Evolutionary conservation across 2,797 vertebrate genomes (phyloP).

Genomic region (Mallotus villosus): DNA sequence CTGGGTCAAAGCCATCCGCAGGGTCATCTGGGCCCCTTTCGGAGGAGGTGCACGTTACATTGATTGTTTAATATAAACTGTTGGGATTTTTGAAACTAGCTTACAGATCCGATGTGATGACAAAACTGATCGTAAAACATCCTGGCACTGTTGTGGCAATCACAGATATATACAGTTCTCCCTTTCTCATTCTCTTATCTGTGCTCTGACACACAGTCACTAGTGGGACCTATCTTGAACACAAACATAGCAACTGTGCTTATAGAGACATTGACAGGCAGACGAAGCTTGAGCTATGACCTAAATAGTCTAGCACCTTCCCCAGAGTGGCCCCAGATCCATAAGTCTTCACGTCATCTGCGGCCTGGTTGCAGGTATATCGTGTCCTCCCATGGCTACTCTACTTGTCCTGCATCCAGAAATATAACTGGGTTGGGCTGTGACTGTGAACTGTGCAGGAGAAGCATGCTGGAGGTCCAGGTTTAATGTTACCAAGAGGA

Average conservation of each 20-base stretch:
- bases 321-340: neutral
- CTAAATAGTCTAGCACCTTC: neutral
- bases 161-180: too few species aligned
- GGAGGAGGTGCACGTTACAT: slow-evolving; percentile 83
- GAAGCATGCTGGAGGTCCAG: slow-evolving; percentile 46
- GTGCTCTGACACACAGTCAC: neutral
- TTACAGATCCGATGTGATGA: neutral
- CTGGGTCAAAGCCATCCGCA: slow-evolving; percentile 93
- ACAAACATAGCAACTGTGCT: too few species aligned
- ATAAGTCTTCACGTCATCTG: neutral
- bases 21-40: slow-evolving; percentile 93
- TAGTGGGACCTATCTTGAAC: neutral
- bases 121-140: neutral
- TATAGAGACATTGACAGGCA: neutral
- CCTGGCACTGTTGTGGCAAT: neutral
- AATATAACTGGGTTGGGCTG: slow-evolving; percentile 54
- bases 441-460: slow-evolving; percentile 29
- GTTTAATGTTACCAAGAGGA: slow-evolving; percentile 58
- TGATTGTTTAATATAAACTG: neutral
- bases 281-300: neutral
- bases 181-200: neutral
- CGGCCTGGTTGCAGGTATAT: neutral
- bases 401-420: slow-evolving; percentile 51
- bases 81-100: neutral
- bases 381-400: neutral